phyloP scores from a whole-genome alignment of 2,888 invertebrate genomes.

The Panzeria rudis region DNA sequence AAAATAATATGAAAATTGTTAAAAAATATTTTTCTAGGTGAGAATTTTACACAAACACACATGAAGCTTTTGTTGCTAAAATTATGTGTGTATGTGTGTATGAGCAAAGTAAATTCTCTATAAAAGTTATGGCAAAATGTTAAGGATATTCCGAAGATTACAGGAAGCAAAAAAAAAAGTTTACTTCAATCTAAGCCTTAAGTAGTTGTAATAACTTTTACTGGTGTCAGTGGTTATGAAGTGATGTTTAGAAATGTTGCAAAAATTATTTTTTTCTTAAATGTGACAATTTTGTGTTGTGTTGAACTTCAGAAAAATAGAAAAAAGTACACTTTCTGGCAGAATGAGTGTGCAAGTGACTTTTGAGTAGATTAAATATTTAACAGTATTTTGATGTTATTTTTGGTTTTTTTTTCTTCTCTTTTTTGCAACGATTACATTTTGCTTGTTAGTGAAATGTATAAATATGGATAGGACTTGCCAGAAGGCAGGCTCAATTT shows the following conservation, averaged over 20 bases:
- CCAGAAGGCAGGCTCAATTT: constrained; percentile 47
- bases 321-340: not conserved
- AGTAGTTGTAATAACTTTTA: constrained; percentile 39
- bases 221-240: not conserved
- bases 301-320: not conserved
- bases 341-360: not conserved
- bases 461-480: constrained; percentile 20
- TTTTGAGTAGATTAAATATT: constrained; percentile 41
- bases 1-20: not conserved
- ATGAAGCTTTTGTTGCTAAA: not conserved
- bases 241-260: not conserved
- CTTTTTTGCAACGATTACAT: not conserved
- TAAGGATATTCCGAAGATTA: constrained; percentile 8
- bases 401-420: not conserved
- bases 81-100: not conserved
- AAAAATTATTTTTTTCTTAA: not conserved
- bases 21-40: constrained; percentile 5
- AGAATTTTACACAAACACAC: not conserved
- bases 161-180: not conserved
- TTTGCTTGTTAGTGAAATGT: constrained; percentile 5
- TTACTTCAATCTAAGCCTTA: constrained; percentile 1
- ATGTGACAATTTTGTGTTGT: constrained; percentile 3
- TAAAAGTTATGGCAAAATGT: constrained; percentile 18
- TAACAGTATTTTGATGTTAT: constrained; percentile 2
- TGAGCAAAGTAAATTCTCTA: not conserved